phyloP scores from a whole-genome alignment of 2,888 invertebrate genomes.

The Tetranychus truncatus region DNA sequence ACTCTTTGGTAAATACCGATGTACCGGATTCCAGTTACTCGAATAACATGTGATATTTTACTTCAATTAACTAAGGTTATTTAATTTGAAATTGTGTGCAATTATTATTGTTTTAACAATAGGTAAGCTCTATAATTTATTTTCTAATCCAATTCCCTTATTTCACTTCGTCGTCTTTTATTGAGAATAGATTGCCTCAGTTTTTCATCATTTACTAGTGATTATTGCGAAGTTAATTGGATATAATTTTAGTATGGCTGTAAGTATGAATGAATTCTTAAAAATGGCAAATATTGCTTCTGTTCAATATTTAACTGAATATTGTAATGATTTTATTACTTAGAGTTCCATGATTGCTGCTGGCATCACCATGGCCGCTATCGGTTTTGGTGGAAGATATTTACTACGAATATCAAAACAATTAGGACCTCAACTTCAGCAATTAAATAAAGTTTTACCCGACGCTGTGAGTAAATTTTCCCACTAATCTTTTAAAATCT shows the following conservation, averaged over 20 bases:
- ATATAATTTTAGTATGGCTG: no score
- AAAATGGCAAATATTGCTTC: not conserved
- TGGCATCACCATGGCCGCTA: constrained; percentile 71
- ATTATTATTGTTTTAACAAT: not conserved
- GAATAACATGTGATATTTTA: not conserved
- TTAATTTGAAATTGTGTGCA: not conserved
- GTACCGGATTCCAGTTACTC: not conserved
- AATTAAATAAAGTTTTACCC: constrained; percentile 31
- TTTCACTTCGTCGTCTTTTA: not conserved
- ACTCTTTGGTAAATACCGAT: no score
- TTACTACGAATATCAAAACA: constrained; percentile 24
- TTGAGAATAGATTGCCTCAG: not conserved
- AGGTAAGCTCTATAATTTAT: not conserved
- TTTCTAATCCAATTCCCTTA: not conserved
- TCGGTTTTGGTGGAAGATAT: constrained; percentile 54
- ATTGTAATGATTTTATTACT: not conserved
- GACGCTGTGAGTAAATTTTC: not conserved
- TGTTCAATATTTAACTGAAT: no score
- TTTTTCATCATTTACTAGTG: no score
- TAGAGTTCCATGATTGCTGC: constrained; percentile 42
- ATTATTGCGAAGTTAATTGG: no score
- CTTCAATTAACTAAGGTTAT: not conserved
- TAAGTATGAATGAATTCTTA: no score
- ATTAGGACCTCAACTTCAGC: constrained; percentile 15
- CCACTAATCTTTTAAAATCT: not conserved